Evolutionary conservation across 2,888 invertebrate species (phyloP), one percentile per base, ranked within the genome.

Genomic region (Patella pellucida): DNA sequence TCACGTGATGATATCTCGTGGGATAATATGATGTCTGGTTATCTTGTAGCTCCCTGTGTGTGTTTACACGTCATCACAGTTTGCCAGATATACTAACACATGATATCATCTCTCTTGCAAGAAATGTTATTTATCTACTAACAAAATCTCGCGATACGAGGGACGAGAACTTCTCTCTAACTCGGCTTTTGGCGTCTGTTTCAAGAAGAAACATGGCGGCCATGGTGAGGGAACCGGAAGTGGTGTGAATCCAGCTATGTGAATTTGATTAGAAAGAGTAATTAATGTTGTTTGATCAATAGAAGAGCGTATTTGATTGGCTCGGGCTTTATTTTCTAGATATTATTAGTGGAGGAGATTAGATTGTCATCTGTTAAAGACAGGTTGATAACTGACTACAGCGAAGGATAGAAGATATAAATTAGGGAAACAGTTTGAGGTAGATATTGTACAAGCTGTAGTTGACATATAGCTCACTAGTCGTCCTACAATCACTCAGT

Each of bases 231-330:
- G 19, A 62, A 62, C 62, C 62, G 62, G 62, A 62, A 62, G 62
- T 62, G 62, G 62, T 23, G 62, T 23, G 62, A 62, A 23, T 62
- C 62, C 11, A 62, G 62, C 62, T 19, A 62, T 23, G 62, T 62
- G 62, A 62, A 23, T 23, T 23, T 62, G 62, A 62, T 62, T 62
- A 62, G 23, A 62, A 23, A 19, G 14, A 62, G 62, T 62, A 62
- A 62, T 62, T 62, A 62, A 62, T 62, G 62, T n/a, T 62, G 62
- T 62, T 62, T 62, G 62, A 62, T 62, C 62, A 62, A 62, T 62
- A 62, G 14, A 62, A 62, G 62, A 9, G 23, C 12, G 23, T 9
- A 62, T 62, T 14, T 62, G 62, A 62, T 62, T 62, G 62, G 62
- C 14, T 62, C 19, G 23, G 23, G 23, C 19, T 23, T 62, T 12